Evolutionary conservation across 2,888 invertebrate species (phyloP).

Genomic region (Erebia ligea): DNA sequence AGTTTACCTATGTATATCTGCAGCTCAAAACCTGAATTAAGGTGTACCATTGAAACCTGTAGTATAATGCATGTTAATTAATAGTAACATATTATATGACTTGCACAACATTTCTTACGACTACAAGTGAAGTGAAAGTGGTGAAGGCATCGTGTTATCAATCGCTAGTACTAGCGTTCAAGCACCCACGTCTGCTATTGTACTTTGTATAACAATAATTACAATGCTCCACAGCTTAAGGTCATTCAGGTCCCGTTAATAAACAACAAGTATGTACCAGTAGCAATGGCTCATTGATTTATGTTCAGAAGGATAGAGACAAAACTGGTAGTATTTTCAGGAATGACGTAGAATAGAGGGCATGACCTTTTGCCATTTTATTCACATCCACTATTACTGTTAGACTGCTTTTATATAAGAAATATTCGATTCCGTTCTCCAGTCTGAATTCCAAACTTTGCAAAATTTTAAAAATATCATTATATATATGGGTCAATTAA

Average conservation of each 20-base stretch:
- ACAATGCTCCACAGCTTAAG: slow-evolving; percentile 20
- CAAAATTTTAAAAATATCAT: no score
- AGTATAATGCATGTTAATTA: slow-evolving; percentile 15
- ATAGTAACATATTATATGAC: slow-evolving; percentile 10
- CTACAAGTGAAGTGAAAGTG: slow-evolving; percentile 49
- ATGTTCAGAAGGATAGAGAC: not conserved
- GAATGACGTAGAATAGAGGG: slow-evolving; percentile 1
- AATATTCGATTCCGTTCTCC: not conserved
- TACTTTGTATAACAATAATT: slow-evolving; percentile 44
- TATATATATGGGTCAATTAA: no score
- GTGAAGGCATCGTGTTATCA: slow-evolving; percentile 49
- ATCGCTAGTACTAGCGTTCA: slow-evolving; percentile 49
- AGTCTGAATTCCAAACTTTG: not conserved
- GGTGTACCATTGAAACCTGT: slow-evolving; percentile 8
- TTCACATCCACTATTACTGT: not conserved
- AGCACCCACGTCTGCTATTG: slow-evolving; percentile 44
- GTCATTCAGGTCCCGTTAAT: slow-evolving; percentile 13
- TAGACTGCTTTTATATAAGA: not conserved
- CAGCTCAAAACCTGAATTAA: slow-evolving; percentile 1
- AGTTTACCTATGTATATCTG: not conserved
- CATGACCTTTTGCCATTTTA: not conserved
- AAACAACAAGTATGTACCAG: not conserved
- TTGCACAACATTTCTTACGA: slow-evolving; percentile 30
- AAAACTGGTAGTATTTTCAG: not conserved
- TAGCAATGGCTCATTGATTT: not conserved